Conservation (phyloP, 1,140 invertebrate species). For the Thalassaphorura encarpata region DNA sequence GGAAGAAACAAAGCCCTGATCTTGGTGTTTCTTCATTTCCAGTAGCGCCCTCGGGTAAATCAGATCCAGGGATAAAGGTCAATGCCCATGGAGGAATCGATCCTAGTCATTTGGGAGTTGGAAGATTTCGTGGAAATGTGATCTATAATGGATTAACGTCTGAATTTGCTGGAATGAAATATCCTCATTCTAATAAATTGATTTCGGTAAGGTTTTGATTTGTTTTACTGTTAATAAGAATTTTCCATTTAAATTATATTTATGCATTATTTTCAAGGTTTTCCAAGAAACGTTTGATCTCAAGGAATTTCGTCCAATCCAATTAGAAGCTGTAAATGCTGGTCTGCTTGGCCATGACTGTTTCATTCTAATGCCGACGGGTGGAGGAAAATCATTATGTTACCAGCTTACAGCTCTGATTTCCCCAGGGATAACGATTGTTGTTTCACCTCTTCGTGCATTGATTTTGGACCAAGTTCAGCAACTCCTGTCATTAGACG, state of each 20-base stretch:
- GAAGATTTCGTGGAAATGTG: conserved; percentile 55
- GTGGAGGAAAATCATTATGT: conserved; percentile 93
- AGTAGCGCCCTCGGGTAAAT: too few species aligned
- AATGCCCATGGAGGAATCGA: conserved; percentile 12
- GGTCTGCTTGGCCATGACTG: conserved; percentile 75
- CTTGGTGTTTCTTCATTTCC: too few species aligned
- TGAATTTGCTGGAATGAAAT: conserved; percentile 61
- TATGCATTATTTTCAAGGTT: conserved; percentile 36
- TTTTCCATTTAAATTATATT: background rate
- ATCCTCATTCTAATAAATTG: conserved; percentile 58
- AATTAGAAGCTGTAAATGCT: conserved; percentile 89
- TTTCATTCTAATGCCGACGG: conserved; percentile 96
- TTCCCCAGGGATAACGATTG: conserved; percentile 68
- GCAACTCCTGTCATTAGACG: conserved; percentile 68
- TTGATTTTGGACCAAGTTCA: conserved; percentile 91
- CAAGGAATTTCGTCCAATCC: conserved; percentile 76
- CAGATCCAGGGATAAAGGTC: background rate
- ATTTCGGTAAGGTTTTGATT: conserved; percentile 41
- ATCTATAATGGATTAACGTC: conserved; percentile 64
- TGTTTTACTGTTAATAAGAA: background rate
- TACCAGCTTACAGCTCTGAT: conserved; percentile 79
- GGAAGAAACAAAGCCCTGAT: too few species aligned
- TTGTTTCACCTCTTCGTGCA: conserved; percentile 89
- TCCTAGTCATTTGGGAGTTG: conserved; percentile 38
- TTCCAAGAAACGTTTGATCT: conserved; percentile 76